A percentile compares a stretch with the other conserved stretches of the same genome.
These are phyloP conservation scores for Archips crataeganus DNA, from an alignment of 2,888 invertebrate species.

Conservation along the genomic window DNA sequence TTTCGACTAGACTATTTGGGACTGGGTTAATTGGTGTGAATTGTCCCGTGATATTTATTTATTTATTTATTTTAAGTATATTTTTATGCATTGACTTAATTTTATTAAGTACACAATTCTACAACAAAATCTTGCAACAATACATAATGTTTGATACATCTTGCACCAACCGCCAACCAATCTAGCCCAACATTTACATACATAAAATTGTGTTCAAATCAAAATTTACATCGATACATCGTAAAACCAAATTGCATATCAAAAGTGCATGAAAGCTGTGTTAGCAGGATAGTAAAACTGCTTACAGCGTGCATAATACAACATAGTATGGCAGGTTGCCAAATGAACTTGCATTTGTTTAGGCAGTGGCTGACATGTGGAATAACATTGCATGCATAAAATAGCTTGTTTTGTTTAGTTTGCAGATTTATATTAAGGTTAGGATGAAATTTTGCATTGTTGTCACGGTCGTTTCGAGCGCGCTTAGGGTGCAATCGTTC, in stretches of 20 bases:
- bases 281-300: conserved; percentile 14
- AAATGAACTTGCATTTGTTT: conserved; percentile 25
- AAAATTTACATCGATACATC: conserved; percentile 32
- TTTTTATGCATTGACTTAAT: too few species aligned
- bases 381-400: conserved; percentile 4
- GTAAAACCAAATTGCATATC: conserved; percentile 26
- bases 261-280: conserved; percentile 7
- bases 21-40: too few species aligned
- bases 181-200: not conserved
- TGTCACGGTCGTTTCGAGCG: not conserved
- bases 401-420: conserved; percentile 1
- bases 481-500: too few species aligned
- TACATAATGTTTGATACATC: not conserved
- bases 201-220: conserved; percentile 5
- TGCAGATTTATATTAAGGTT: not conserved
- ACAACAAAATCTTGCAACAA: too few species aligned
- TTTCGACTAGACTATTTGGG: too few species aligned
- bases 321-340: conserved; percentile 10
- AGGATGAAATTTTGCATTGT: not conserved
- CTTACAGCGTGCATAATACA: conserved; percentile 2
- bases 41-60: too few species aligned
- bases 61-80: too few species aligned
- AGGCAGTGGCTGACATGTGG: conserved; percentile 12
- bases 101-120: too few species aligned
- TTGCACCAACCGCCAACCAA: not conserved